Evolutionary conservation across 2,113 vertebrate genomes (phyloP).

Genomic region (Microtus oregoni): DNA sequence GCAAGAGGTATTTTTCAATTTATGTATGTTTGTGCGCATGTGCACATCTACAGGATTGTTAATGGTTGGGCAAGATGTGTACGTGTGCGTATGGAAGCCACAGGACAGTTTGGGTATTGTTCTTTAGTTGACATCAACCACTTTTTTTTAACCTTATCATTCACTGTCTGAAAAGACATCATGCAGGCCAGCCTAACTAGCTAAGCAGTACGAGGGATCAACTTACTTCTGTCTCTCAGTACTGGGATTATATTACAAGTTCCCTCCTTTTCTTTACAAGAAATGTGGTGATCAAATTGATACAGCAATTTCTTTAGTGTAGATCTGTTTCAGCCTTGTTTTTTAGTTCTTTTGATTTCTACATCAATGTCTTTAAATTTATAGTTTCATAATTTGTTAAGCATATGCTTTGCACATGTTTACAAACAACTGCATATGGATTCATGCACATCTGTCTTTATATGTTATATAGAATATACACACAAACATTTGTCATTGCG

Average conservation of each 20-base stretch:
- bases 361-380: background rate
- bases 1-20: background rate
- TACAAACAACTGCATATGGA: background rate
- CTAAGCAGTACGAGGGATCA: background rate
- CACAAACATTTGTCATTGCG: background rate
- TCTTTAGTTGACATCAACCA: background rate
- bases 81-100: background rate
- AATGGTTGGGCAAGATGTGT: background rate
- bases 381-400: background rate
- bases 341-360: background rate
- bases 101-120: background rate
- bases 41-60: background rate
- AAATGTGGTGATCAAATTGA: background rate
- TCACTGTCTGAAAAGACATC: background rate
- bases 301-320: background rate
- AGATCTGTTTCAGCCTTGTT: background rate
- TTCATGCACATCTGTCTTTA: background rate
- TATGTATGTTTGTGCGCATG: background rate
- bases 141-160: background rate
- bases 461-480: too few relatives aligned
- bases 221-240: background rate
- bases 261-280: background rate
- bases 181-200: background rate
- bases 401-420: background rate
- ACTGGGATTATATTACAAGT: background rate